These are phyloP conservation scores for Anolis carolinensis DNA, from an alignment of 2,113 vertebrate species.

Conservation along the genomic window DNA sequence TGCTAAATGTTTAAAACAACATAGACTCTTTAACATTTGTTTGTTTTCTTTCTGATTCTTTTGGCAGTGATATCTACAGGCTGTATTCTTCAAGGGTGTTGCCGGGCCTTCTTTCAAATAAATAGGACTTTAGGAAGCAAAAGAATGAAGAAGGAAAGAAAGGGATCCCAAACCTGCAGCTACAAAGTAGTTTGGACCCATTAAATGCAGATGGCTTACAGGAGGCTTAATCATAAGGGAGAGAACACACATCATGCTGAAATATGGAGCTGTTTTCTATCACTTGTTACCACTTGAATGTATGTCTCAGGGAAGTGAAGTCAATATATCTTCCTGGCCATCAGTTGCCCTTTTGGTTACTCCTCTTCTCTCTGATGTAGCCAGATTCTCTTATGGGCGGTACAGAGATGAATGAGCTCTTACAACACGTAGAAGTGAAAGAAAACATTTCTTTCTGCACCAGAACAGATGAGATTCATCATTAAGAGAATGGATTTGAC, in stretches of 20 bases:
- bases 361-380: conserved; percentile 82
- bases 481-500: conserved; percentile 97
- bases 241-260: conserved; percentile 77
- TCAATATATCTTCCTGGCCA: conserved; percentile 86
- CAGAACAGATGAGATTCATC: conserved; percentile 94
- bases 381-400: conserved; percentile 79
- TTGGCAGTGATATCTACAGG: conserved; percentile 77
- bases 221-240: conserved; percentile 78
- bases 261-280: conserved; percentile 87
- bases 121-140: conserved; percentile 72
- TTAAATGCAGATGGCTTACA: conserved; percentile 83
- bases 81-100: conserved; percentile 76
- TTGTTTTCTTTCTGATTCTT: conserved; percentile 72
- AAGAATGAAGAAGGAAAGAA: conserved; percentile 41
- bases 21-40: conserved; percentile 75
- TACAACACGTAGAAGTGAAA: conserved; percentile 85
- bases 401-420: conserved; percentile 87
- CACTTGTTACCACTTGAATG: conserved; percentile 84
- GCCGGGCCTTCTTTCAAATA: conserved; percentile 78
- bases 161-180: conserved; percentile 52
- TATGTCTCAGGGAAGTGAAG: conserved; percentile 83
- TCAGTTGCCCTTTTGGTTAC: conserved; percentile 83
- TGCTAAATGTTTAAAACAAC: conserved; percentile 84
- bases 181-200: conserved; percentile 83
- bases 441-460: conserved; percentile 83